Conservation (phyloP, 2,888 invertebrate species). For the Macrosiphum euphorbiae region DNA sequence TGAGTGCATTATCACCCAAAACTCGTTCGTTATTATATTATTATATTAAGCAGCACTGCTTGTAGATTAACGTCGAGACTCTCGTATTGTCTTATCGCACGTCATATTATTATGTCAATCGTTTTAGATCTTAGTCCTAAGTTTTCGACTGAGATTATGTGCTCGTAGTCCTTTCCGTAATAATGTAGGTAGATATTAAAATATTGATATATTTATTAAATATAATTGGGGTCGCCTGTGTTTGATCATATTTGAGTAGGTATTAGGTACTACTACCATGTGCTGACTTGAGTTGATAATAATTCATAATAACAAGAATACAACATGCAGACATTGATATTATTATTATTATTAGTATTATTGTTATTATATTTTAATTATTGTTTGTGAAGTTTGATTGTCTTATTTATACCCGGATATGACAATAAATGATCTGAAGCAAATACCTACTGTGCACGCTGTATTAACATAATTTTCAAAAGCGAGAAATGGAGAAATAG, state of each 20-base stretch:
- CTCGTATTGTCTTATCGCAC: neutral
- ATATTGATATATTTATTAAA: neutral
- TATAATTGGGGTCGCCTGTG: neutral
- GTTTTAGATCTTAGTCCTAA: neutral
- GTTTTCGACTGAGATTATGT: neutral
- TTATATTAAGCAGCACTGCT: too few relatives aligned
- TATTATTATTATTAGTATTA: neutral
- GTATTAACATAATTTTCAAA: neutral
- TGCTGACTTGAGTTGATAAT: neutral
- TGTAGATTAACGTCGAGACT: neutral
- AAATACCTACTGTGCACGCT: neutral
- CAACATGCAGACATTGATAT: neutral
- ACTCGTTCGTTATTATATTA: too few relatives aligned
- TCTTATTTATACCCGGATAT: neutral
- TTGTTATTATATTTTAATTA: neutral
- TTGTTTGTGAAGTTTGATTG: neutral
- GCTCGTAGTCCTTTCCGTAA: neutral
- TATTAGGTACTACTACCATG: neutral
- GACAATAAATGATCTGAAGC: neutral
- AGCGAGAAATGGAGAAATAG: neutral
- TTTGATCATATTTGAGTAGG: neutral
- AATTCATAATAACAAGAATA: neutral
- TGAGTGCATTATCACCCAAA: neutral
- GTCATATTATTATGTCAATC: neutral
- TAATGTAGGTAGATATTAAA: neutral